phyloP scores from a whole-genome alignment of 2,888 invertebrate genomes.

The Cerceris rybyensis region DNA sequence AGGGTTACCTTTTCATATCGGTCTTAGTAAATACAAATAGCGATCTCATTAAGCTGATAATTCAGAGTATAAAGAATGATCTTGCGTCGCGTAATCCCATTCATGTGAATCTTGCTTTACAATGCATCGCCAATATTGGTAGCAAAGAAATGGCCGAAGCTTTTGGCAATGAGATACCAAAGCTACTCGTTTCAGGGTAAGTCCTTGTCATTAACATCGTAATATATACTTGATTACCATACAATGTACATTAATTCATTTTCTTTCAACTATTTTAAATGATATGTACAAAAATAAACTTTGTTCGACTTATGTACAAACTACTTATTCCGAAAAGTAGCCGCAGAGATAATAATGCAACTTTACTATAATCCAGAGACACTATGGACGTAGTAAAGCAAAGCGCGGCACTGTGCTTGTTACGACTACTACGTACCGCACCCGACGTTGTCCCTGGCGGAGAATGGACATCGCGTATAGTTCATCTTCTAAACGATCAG shows the following conservation, averaged over 20 bases:
- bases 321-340: no score
- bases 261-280: no score
- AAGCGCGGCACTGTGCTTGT: slow-evolving; percentile 97
- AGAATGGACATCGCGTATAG: slow-evolving; percentile 99
- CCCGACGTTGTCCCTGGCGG: slow-evolving; percentile 98
- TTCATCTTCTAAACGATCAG: slow-evolving; percentile 98
- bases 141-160: slow-evolving; percentile 99
- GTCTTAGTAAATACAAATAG: slow-evolving; percentile 99
- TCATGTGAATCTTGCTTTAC: slow-evolving; percentile 98
- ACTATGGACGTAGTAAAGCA: slow-evolving; percentile 99
- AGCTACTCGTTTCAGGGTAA: slow-evolving; percentile 97
- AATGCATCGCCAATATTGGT: slow-evolving; percentile 99
- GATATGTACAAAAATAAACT: no score
- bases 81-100: slow-evolving; percentile 97
- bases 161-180: slow-evolving; percentile 98
- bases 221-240: not conserved
- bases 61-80: slow-evolving; percentile 99
- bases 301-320: no score
- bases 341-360: not conserved
- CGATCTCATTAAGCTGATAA: slow-evolving; percentile 99
- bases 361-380: slow-evolving; percentile 85
- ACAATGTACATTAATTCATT: not conserved
- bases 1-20: slow-evolving; percentile 99
- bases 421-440: slow-evolving; percentile 96
- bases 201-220: slow-evolving; percentile 58